Conservation (phyloP, 2,888 invertebrate genomes). For the Euphydryas editha region DNA sequence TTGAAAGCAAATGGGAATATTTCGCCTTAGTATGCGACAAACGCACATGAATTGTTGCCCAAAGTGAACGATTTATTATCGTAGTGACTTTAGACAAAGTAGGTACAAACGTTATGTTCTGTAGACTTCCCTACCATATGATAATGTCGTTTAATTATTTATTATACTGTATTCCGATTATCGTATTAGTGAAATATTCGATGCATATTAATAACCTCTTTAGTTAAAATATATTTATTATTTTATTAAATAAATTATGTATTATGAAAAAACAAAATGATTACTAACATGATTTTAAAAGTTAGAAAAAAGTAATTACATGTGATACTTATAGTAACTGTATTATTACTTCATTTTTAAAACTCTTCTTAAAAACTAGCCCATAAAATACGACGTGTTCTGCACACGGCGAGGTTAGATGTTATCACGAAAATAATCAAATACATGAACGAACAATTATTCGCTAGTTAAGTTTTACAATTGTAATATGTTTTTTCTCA, state of each 20-base stretch:
- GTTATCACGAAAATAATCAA: constrained; percentile 28
- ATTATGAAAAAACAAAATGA: neutral
- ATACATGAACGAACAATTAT: constrained; percentile 34
- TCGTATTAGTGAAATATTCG: neutral
- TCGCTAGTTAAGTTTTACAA: constrained; percentile 35
- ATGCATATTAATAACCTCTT: neutral
- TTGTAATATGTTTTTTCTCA: constrained; percentile 23
- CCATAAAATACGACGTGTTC: constrained; percentile 20
- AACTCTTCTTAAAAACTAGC: neutral
- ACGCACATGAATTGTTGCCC: constrained; percentile 3
- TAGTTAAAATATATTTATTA: constrained; percentile 1
- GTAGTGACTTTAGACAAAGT: neutral
- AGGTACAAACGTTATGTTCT: neutral
- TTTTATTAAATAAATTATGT: neutral
- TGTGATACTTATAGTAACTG: too few relatives aligned
- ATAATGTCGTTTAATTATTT: neutral
- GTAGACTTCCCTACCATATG: constrained; percentile 1
- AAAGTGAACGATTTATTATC: constrained; percentile 21
- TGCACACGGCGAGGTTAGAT: constrained; percentile 21
- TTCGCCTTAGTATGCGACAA: constrained; percentile 14
- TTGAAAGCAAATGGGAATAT: constrained; percentile 21
- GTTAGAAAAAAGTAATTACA: too few relatives aligned
- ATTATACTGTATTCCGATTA: neutral
- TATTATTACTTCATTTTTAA: neutral
- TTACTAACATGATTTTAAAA: too few relatives aligned